phyloP scores from a whole-genome alignment of 2,888 invertebrate genomes.

The Heliconius hortense region DNA sequence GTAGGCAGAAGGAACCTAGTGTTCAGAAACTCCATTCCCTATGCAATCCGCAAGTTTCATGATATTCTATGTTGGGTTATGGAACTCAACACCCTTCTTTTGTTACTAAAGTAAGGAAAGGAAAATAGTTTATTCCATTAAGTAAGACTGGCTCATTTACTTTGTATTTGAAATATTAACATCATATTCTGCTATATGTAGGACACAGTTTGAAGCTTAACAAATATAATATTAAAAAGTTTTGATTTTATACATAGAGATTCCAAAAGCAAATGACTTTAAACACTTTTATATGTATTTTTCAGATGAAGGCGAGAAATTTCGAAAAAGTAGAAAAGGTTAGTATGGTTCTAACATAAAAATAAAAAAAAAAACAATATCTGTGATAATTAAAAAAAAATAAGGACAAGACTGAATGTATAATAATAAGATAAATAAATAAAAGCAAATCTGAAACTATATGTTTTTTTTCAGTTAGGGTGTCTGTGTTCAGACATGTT shows the following conservation, averaged over 20 bases:
- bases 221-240: neutral
- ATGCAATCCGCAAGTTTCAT: no score
- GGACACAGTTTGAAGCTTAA: neutral
- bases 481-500: constrained; percentile 76
- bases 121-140: no score
- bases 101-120: no score
- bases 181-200: neutral
- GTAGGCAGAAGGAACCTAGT: no score
- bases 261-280: neutral
- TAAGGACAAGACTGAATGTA: constrained; percentile 35
- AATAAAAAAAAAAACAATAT: constrained; percentile 47
- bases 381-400: constrained; percentile 50
- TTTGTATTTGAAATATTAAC: no score
- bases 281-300: constrained; percentile 54
- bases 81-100: no score
- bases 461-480: constrained; percentile 77
- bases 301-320: constrained; percentile 97
- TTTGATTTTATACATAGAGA: neutral
- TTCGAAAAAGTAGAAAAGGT: constrained; percentile 99
- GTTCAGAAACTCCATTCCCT: neutral
- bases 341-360: constrained; percentile 71
- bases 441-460: constrained; percentile 50
- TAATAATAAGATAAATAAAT: constrained; percentile 69
- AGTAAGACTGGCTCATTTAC: no score
- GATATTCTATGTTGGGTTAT: no score